phyloP scores from a whole-genome alignment of 2,113 vertebrate species.

The Triplophysa siluroides region DNA sequence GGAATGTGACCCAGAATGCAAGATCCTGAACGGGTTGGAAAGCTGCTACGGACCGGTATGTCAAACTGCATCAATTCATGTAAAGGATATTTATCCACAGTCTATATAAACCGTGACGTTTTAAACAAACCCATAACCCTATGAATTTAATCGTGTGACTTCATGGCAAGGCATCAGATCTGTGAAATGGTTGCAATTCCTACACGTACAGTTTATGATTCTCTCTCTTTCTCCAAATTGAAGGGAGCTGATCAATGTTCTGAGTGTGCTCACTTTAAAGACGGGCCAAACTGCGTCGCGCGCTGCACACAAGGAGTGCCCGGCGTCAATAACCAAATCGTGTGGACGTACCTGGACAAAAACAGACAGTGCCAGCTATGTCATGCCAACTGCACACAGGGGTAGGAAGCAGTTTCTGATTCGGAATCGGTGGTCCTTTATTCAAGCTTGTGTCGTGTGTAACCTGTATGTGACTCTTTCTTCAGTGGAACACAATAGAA shows the following conservation, averaged over 20 bases:
- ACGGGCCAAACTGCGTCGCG: slow-evolving; percentile 84
- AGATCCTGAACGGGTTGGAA: slow-evolving; percentile 59
- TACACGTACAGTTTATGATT: background rate
- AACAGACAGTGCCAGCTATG: slow-evolving; percentile 78
- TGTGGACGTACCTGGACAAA: slow-evolving; percentile 84
- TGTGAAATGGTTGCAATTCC: background rate
- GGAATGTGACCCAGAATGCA: slow-evolving; percentile 80
- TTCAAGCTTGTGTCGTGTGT: too few relatives aligned
- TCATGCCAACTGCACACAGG: slow-evolving; percentile 84
- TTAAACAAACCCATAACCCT: background rate
- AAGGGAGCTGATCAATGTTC: slow-evolving; percentile 84
- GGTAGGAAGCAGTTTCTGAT: slow-evolving; percentile 71
- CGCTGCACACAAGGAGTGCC: slow-evolving; percentile 79
- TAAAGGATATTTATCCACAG: background rate
- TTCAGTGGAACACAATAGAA: too few relatives aligned
- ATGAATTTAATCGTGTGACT: background rate
- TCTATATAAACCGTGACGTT: background rate
- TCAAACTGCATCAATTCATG: slow-evolving; percentile 18
- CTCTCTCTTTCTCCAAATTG: background rate
- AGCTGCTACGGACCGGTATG: slow-evolving; percentile 82
- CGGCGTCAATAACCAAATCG: slow-evolving; percentile 75
- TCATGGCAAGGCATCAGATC: background rate
- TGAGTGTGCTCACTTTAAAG: slow-evolving; percentile 80
- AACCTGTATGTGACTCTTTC: too few relatives aligned
- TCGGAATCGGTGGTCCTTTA: too few relatives aligned